Evolutionary conservation across 2,113 vertebrate species (phyloP), one percentile per base, ranked within the genome.

Genomic region (Melospiza georgiana): DNA sequence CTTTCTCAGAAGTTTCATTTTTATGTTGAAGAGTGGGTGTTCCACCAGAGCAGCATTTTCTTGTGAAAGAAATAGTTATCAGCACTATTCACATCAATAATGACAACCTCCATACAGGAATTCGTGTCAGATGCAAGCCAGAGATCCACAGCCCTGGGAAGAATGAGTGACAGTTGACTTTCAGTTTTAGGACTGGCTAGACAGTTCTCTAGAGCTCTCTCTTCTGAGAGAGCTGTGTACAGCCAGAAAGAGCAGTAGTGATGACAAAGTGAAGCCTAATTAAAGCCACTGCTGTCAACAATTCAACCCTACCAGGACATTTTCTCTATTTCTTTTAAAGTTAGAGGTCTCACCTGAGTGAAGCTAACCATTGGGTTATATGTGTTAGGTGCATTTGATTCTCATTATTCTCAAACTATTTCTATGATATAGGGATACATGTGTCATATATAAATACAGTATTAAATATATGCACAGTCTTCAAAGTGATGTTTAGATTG

Each of bases 81-180:
- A 95, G 39, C 58, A 78, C 46, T 77, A 91, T 82, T 67, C 63
- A 75, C 94, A 76, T 68, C 80, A 67, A 69, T 84, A 84, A 89
- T 87, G 89, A 65, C 68, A 92, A 30, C n/a, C 8, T 87, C 2
- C 1, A 39, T 75, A 31, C 44, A 91, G 74, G 95, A 92, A 30
- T 58, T 25, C 48, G 24, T 87, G 77, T 88, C 79, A 87, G 75
- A 68, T 62, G 43, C 65, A 92, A 87, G 77, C 44, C 43, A 82
- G 63, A 80, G 69, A 90, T 86, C 87, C 86, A 86, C 75, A 93
- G 58, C 54, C 87, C 81, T 79, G 67, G n/a, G 37, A 92, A 52
- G 23, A 73, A 87, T 91, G 92, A 92, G 28, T 96, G 95, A 93
- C 85, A 95, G 95, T 94, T 97, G 94, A 92, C 87, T 96, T 93